Evolutionary conservation across 2,113 vertebrate species (phyloP), one percentile per base, ranked within the genome.

Genomic region (Labeo catla): DNA sequence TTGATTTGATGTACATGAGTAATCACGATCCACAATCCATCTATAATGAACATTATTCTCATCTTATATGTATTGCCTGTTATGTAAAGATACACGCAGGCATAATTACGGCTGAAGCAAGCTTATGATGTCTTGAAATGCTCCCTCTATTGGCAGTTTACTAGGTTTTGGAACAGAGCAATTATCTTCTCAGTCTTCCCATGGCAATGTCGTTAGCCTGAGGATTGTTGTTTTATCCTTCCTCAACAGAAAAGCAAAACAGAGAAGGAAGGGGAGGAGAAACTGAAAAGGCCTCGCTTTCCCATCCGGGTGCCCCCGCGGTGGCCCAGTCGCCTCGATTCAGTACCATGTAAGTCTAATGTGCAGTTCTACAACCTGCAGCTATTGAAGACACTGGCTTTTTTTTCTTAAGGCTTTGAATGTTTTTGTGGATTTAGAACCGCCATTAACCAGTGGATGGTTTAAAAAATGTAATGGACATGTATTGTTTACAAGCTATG

Each of bases 191-290:
- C 43, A 50, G 45, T 49, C 45, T 81, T 81, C 12, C 50, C 21
- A 16, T 23, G 16, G 50, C 11, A 57, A 28, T 52, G 83, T 21
- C 9, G 15, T 34, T 70, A 49, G 21, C 34, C 57, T 57, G 1
- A 85, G n/a, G 63, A 6, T 3, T 83, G 34, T 63, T 28, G 66
- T 45, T 66, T 84, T 45, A 45, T 73, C n/a, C 36, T 66, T 57
- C 66, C 57, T 49, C 65, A 2, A 89, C 73, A 98, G 91, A 97
- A 95, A 92, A 97, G 97, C 89, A 99, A 98, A 93, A 94, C 96
- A 19, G 98, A 99, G 86, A 97, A 96, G 73, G 98, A 98, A 89
- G 97, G 96, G 1, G 98, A 98, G 82, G 97, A 99, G 88, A 98
- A 98, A 87, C 96, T 95, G 13, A 98, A 98, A 89, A 97, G 96